Percentiles rank a stretch among this genome's conserved stretches.
These are phyloP conservation scores for Puffinus mauretanicus DNA, from an alignment of 2,113 vertebrate species.

Conservation along the genomic window DNA sequence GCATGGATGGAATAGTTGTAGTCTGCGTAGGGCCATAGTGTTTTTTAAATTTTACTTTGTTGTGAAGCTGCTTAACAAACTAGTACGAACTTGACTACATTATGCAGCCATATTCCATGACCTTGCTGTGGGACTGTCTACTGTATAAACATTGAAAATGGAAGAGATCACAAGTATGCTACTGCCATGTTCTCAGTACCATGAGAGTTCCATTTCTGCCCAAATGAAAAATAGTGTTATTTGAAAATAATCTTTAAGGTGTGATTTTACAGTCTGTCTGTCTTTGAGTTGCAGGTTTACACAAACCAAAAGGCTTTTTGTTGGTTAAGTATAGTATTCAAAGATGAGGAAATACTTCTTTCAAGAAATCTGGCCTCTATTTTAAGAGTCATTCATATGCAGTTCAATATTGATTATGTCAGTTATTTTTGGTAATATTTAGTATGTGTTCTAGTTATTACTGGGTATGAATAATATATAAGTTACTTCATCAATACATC, in stretches of 20 bases:
- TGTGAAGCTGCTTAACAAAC: background rate
- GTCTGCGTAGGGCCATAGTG: background rate
- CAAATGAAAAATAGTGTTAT: background rate
- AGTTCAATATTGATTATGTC: background rate
- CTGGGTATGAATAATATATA: background rate
- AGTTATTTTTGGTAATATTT: background rate
- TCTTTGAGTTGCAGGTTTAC: background rate
- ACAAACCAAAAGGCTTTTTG: background rate
- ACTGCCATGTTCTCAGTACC: background rate
- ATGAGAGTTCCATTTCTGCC: background rate
- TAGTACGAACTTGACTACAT: background rate
- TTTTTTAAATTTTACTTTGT: background rate
- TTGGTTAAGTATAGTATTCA: background rate
- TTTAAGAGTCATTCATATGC: background rate
- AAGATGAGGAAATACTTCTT: background rate
- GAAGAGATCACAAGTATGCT: too few species aligned
- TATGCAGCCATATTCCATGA: background rate
- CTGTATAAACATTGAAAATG: background rate
- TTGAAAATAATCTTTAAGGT: background rate
- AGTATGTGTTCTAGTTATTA: background rate
- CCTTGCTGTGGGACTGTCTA: background rate
- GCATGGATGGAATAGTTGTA: background rate
- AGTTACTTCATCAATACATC: background rate
- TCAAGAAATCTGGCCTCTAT: background rate
- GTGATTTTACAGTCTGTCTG: background rate